A percentile compares a stretch with the other conserved stretches of the same genome.
These are phyloP conservation scores for Erebia aethiops DNA, from an alignment of 2,888 invertebrate genomes.

Conservation along the genomic window DNA sequence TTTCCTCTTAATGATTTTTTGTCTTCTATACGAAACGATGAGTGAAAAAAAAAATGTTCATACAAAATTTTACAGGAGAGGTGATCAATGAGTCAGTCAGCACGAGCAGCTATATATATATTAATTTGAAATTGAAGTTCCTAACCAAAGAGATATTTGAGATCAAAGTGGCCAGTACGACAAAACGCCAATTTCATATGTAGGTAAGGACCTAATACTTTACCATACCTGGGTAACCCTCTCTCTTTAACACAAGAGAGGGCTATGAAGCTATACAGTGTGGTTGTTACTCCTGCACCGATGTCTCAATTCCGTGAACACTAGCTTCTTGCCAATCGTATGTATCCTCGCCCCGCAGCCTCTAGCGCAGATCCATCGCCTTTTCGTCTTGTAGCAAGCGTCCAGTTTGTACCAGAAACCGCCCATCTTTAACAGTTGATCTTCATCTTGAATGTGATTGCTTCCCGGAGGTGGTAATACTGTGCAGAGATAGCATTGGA, in stretches of 20 bases:
- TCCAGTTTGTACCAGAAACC: slow-evolving; percentile 72
- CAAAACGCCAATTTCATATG: too few species aligned
- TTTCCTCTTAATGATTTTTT: too few species aligned
- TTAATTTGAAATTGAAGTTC: too few species aligned
- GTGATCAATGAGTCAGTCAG: too few species aligned
- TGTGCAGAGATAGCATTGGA: slow-evolving; percentile 33
- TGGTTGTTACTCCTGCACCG: slow-evolving; percentile 54
- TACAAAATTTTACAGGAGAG: too few species aligned
- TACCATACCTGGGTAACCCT: neutral
- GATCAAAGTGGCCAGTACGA: too few species aligned
- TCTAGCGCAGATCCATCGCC: slow-evolving; percentile 74
- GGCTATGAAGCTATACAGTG: slow-evolving; percentile 53
- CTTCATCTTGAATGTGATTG: slow-evolving; percentile 40
- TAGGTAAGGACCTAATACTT: too few species aligned
- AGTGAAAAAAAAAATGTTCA: too few species aligned
- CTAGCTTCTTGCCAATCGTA: slow-evolving; percentile 66
- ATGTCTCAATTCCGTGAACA: slow-evolving; percentile 69
- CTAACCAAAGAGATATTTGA: too few species aligned
- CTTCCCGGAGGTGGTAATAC: slow-evolving; percentile 14
- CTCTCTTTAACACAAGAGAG: neutral
- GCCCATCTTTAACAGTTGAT: slow-evolving; percentile 63
- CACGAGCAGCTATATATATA: too few species aligned
- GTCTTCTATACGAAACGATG: too few species aligned
- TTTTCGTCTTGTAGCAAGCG: slow-evolving; percentile 59
- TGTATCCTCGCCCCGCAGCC: slow-evolving; percentile 74